Percentiles rank a stretch among this genome's conserved stretches.
These are phyloP conservation scores for Myripristis jacobus DNA, from an alignment of 2,797 vertebrate genomes.

Conservation along the genomic window DNA sequence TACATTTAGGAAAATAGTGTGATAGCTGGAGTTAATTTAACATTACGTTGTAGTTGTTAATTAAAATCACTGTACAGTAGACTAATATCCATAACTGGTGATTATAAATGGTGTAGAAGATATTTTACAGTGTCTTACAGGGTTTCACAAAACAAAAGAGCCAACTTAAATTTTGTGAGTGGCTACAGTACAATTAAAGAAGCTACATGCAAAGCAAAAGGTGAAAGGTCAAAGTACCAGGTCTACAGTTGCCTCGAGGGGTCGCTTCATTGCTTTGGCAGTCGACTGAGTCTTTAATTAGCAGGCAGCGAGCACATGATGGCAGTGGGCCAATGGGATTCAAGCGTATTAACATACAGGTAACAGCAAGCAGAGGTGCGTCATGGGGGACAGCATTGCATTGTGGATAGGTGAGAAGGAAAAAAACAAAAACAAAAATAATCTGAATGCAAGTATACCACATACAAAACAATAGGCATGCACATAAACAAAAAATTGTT, in stretches of 20 bases:
- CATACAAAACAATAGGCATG: conserved; percentile 98
- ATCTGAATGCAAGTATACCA: conserved; percentile 99
- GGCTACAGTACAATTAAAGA: conserved; percentile 89
- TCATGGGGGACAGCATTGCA: conserved; percentile 99
- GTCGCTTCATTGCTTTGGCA: conserved; percentile 99
- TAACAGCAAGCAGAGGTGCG: conserved; percentile 99
- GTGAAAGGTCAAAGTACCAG: conserved; percentile 99
- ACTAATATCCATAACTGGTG: conserved; percentile 51
- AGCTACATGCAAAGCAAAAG: conserved; percentile 99
- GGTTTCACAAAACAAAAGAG: conserved; percentile 80
- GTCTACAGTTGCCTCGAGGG: conserved; percentile 96
- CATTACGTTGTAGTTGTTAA: conserved; percentile 57
- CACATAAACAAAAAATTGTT: conserved; percentile 94
- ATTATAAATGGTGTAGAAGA: conserved; percentile 34
- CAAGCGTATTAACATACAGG: conserved; percentile 99
- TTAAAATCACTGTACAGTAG: conserved; percentile 52
- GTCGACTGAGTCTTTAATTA: conserved; percentile 99
- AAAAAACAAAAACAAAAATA: conserved; percentile 95
- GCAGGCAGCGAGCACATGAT: conserved; percentile 99
- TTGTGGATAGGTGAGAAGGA: conserved; percentile 99
- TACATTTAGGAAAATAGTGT: conserved; percentile 51
- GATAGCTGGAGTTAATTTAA: conserved; percentile 59
- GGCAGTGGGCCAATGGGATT: conserved; percentile 99
- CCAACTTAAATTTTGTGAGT: conserved; percentile 91
- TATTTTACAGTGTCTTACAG: conserved; percentile 69